Percentiles rank a stretch among this genome's conserved stretches.
Conservation (phyloP, 2,797 vertebrate genomes). For the Emys orbicularis region DNA sequence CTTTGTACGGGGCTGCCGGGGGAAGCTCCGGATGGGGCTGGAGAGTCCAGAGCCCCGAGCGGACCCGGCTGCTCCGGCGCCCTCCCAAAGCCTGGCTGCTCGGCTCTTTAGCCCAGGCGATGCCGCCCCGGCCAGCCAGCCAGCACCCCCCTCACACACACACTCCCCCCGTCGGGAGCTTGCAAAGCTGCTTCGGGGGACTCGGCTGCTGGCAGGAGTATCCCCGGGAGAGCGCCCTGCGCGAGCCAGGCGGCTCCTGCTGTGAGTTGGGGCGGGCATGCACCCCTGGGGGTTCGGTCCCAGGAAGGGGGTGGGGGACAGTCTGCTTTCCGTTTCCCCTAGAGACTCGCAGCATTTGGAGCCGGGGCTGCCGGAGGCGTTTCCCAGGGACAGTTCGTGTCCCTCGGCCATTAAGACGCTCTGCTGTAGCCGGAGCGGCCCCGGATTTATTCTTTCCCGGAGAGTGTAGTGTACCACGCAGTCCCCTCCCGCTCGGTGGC, state of each 20-base stretch:
- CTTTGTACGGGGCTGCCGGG: not conserved
- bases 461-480: constrained; percentile 8
- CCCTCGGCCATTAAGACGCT: not conserved
- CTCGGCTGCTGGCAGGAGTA: not conserved
- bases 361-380: not conserved
- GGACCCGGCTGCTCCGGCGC: not conserved
- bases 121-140: too few species aligned
- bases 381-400: not conserved
- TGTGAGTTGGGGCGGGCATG: not conserved
- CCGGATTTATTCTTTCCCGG: constrained; percentile 30
- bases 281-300: not conserved
- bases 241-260: not conserved
- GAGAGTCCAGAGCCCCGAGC: not conserved
- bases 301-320: not conserved
- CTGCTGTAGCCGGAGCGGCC: constrained; percentile 8
- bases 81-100: not conserved
- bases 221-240: not conserved
- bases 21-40: not conserved
- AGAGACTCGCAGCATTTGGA: not conserved
- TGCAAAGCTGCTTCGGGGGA: too few species aligned
- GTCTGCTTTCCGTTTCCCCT: not conserved
- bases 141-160: not conserved
- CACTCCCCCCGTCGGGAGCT: not conserved
- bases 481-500: constrained; percentile 41
- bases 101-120: too few species aligned